Conservation (phyloP, 2,113 vertebrate genomes). For the Sinocyclocheilus anshuiensis region DNA sequence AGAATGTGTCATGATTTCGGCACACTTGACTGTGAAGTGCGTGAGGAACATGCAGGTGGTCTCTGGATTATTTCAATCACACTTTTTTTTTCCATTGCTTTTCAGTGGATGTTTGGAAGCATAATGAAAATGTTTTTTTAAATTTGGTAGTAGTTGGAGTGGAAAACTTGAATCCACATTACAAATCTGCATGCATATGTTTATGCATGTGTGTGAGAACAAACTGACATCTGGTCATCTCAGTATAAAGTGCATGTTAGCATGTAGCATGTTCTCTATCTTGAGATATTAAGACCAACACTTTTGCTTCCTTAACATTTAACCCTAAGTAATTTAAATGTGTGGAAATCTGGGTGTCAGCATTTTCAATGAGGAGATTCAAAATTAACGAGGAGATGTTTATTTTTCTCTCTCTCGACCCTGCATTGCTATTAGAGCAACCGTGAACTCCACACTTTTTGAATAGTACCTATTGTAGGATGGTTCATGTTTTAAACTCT, state of each 20-base stretch:
- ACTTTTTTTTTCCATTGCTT: background rate
- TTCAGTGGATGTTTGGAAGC: background rate
- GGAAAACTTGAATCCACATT: background rate
- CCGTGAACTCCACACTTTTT: no score
- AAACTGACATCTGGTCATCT: background rate
- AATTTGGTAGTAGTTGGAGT: background rate
- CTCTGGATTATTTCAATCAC: constrained; percentile 17
- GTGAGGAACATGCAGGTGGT: background rate
- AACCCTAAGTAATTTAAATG: background rate
- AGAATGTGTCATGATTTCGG: constrained; percentile 25
- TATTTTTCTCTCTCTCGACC: no score
- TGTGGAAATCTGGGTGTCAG: no score
- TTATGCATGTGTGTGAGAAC: no score
- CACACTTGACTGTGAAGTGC: constrained; percentile 19
- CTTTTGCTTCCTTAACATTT: background rate
- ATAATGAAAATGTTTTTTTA: background rate
- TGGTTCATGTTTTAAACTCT: no score
- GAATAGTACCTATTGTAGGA: no score
- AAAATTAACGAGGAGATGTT: no score
- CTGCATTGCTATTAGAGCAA: no score
- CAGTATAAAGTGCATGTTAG: background rate
- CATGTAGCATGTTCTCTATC: no score
- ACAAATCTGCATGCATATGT: background rate
- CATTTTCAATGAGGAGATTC: no score
- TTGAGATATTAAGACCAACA: no score